A percentile compares a stretch with the other conserved stretches of the same genome.
phyloP scores from a whole-genome alignment of 2,113 vertebrate species.

The Psittacus erithacus region DNA sequence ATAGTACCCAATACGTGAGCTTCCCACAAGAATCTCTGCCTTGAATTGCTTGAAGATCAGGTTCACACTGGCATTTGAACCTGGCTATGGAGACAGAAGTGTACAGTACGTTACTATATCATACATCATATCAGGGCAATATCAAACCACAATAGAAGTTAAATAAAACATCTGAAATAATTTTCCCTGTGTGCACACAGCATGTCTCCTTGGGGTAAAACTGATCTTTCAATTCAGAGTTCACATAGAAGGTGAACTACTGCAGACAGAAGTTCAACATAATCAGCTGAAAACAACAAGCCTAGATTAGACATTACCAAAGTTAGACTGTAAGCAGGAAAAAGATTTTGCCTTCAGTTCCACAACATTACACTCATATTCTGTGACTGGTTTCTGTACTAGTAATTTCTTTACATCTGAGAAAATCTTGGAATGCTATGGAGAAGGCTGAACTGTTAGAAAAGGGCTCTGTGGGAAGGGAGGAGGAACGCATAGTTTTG shows the following conservation, averaged over 20 bases:
- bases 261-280: background rate
- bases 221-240: conserved; percentile 7
- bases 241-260: background rate
- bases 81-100: background rate
- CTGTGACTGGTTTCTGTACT: background rate
- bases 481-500: conserved; percentile 10
- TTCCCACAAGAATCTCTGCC: background rate
- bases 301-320: background rate
- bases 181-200: background rate
- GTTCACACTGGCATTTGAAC: background rate
- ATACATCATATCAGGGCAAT: background rate
- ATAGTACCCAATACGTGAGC: background rate
- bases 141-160: background rate
- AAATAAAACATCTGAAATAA: background rate
- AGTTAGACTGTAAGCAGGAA: background rate
- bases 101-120: background rate
- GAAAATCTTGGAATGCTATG: background rate
- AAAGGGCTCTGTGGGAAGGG: conserved; percentile 4
- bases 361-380: background rate
- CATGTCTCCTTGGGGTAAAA: background rate
- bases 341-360: background rate
- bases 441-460: background rate
- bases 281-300: background rate
- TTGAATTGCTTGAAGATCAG: background rate
- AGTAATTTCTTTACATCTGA: background rate